These are phyloP conservation scores for Hypselothyrea guttata DNA, from an alignment of 2,888 invertebrate genomes.

Conservation along the genomic window DNA sequence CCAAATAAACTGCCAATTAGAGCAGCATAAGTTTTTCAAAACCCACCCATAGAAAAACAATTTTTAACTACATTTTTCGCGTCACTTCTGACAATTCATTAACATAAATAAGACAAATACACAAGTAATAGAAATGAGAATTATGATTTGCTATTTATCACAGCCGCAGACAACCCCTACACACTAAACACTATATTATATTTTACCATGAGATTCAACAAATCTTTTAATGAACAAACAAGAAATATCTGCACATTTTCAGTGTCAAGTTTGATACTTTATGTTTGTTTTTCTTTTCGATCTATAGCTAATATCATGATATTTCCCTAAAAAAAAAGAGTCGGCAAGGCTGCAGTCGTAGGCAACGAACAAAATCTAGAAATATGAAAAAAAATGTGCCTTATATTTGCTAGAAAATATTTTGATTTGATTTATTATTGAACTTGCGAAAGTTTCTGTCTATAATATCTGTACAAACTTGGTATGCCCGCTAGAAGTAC, in stretches of 20 bases:
- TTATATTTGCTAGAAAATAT: not conserved
- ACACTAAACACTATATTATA: conserved; percentile 1
- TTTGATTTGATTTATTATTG: too few relatives aligned
- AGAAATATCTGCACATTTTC: conserved; percentile 56
- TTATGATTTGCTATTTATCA: conserved; percentile 41
- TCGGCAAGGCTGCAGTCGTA: too few relatives aligned
- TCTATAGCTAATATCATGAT: conserved; percentile 9
- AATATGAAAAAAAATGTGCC: not conserved
- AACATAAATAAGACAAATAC: not conserved
- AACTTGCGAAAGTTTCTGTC: too few relatives aligned
- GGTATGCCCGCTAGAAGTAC: not conserved
- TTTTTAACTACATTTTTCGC: too few relatives aligned
- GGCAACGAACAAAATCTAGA: too few relatives aligned
- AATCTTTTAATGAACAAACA: conserved; percentile 61
- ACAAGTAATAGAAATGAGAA: not conserved
- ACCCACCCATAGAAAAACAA: not conserved
- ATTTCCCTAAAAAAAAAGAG: not conserved
- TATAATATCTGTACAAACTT: too few relatives aligned
- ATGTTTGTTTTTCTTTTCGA: conserved; percentile 41
- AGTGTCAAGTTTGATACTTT: conserved; percentile 64
- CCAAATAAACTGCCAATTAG: too few relatives aligned
- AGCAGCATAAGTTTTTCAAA: conserved; percentile 1
- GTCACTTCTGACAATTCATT: too few relatives aligned
- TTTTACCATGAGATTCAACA: conserved; percentile 33
- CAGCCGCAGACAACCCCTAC: conserved; percentile 5